Base-by-base conservation (phyloP, 2,113 vertebrate genomes). In the Nothobranchius furzeri region DNA sequence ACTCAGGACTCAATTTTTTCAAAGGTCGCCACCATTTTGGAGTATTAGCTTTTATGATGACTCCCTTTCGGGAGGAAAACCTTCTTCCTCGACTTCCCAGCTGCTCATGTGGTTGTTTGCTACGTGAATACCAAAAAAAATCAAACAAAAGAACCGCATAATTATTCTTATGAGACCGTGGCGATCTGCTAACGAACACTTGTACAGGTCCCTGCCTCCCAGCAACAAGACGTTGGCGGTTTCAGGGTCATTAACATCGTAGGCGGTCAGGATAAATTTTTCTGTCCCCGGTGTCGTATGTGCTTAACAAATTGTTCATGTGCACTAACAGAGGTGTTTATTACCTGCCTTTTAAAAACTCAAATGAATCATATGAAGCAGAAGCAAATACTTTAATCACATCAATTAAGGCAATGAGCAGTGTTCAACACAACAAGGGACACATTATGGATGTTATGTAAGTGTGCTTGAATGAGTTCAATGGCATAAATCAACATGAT, bases 301-400 rank as follows among this genome's bases (percentile, higher is more conserved):
- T 57, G 74, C 51, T 48, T 81, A 79, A 85, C 86, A 70, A 83
- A 86, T 83, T 78, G 79, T 84, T 86, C 76, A 52, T 78, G 77
- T 83, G 58, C 78, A 82, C 69, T 75, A 78, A 76, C 72, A 46
- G 74, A 73, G 63, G 60, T 74, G 71, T 80, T 81, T 82, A 82
- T 84, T 86, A 66, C 65, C 64, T 74, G 72, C 73, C 76, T 80
- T 87, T 87, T 68, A 78, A 82, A 30, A 70, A 73, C 53, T 64
- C 50, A 65, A 79, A 67, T 60, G 65, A 75, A 80, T 74, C 70
- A 68, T 73, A 69, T 15, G 43, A 56, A 69, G 76, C 37, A 35
- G 61, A 55, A 57, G 61, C 59, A 1, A 48, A 61, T 50, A 59
- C 62, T 61, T 82, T 78, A 87, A 85, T 85, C 76, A 74, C 78